phyloP scores from a whole-genome alignment of 2,888 invertebrate species.

The Epirrita christyi region DNA sequence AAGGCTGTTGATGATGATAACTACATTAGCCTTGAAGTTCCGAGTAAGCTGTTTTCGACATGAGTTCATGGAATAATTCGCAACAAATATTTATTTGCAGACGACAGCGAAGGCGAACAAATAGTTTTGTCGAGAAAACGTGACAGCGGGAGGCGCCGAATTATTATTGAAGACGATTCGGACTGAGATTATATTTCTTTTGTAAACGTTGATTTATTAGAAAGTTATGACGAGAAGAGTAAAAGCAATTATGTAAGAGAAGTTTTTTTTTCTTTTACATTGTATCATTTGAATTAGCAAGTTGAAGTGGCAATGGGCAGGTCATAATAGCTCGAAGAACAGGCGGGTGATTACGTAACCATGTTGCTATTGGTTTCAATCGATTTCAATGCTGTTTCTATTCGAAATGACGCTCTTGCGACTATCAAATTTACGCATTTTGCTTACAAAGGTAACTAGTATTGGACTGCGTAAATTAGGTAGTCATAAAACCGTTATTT shows the following conservation, averaged over 20 bases:
- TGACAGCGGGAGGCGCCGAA: conserved; percentile 60
- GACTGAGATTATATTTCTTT: conserved; percentile 52
- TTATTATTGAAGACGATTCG: conserved; percentile 75
- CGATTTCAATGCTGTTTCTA: no score
- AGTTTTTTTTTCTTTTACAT: conserved; percentile 1
- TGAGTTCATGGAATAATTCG: conserved; percentile 35
- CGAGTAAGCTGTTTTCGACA: conserved; percentile 25
- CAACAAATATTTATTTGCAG: conserved; percentile 50
- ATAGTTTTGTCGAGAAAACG: conserved; percentile 58
- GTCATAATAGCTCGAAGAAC: no score
- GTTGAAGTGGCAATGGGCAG: no score
- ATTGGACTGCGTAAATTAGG: no score
- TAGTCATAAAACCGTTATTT: no score
- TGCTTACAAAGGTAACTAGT: no score
- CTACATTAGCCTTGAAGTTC: neutral
- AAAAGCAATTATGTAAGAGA: conserved; percentile 23
- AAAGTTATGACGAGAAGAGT: conserved; percentile 8
- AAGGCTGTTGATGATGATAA: no score
- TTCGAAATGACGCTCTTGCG: no score
- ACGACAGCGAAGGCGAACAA: conserved; percentile 62
- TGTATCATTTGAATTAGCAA: no score
- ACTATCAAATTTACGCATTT: no score
- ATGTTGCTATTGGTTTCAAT: no score
- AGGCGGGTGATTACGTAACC: no score
- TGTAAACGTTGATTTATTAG: conserved; percentile 23